Evolutionary conservation across 1,140 invertebrate genomes (phyloP).

Genomic region (Pteromalus puparum): DNA sequence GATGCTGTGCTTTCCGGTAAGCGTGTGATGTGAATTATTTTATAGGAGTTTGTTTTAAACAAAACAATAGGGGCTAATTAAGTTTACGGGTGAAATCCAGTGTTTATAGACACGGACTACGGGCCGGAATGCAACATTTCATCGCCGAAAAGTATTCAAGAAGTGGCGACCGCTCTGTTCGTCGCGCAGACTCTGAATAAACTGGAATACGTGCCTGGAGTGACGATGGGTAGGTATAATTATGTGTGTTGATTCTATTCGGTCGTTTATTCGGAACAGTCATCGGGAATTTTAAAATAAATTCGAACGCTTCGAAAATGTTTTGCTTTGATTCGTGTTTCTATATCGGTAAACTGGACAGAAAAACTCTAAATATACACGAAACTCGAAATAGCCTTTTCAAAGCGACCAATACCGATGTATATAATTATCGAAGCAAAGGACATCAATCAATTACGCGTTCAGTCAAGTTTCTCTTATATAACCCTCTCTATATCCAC

Average conservation of each 20-base stretch:
- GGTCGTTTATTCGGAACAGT: neutral
- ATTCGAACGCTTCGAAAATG: too few species aligned
- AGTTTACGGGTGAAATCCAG: conserved; percentile 54
- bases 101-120: conserved; percentile 70
- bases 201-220: conserved; percentile 68
- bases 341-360: too few species aligned
- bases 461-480: neutral
- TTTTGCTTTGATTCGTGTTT: too few species aligned
- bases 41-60: neutral
- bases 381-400: too few species aligned
- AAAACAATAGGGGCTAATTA: neutral
- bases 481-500: neutral
- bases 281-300: too few species aligned
- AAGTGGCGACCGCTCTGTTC: conserved; percentile 67
- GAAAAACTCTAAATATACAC: too few species aligned
- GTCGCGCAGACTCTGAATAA: conserved; percentile 71
- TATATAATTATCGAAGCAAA: neutral
- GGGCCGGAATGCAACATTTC: conserved; percentile 72
- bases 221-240: conserved; percentile 66
- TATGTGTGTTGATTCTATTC: neutral
- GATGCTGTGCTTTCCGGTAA: conserved; percentile 69
- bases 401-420: too few species aligned
- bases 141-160: conserved; percentile 66
- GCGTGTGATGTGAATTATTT: too few species aligned
- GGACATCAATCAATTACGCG: neutral